Base-by-base conservation (phyloP, 2,888 invertebrate species). In the Atrina japonica region DNA sequence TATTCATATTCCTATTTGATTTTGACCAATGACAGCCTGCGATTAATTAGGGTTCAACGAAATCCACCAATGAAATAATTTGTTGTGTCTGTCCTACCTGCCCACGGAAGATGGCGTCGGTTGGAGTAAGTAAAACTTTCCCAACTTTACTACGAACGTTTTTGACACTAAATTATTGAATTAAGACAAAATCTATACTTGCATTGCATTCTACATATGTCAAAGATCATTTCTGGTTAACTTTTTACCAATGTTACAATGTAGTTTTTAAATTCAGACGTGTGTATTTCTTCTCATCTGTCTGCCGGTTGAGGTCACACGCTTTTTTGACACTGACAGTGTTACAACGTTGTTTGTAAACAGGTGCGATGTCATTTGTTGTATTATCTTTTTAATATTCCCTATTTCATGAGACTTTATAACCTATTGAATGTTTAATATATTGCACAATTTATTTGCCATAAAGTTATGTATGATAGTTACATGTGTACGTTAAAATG, bases 41-140 rank as follows among this genome's bases (percentile, higher is more conserved):
- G 30, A 27, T 30, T 61, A 43, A 43, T 35, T 18, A 43, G 23
- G 30, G 47, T 45, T 29, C 29, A 1, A 18, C 27, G 1, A 30
- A 50, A 61, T 49, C 49, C 5, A 49, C 61, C 61, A 61, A 61
- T 61, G 49, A 61, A 47, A 61, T 43, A 18, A 27, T 49, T 61
- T 49, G 30, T 47, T 49, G 49, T 43, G 30, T 43, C 47, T 49
- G 29, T 55, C 63, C 55, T 50, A 71, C 66, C 71, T 71, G 78
- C 75, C 76, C 73, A 70, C 68, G 66, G 74, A 86, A 83, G 67
- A 86, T 86, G 86, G 86, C 86, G 86, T 86, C 83, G 75, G 78
- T 78, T 75, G 80, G 83, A 81, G 86, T 86, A 81, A 83, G 86
- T 85, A 63, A 41, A 52, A 56, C 9, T 66, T 71, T 63, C 16